Percentiles rank a stretch among this genome's conserved stretches.
phyloP scores from a whole-genome alignment of 92 coral and sea anemone genomes.

The Epizoanthus fatuus region DNA sequence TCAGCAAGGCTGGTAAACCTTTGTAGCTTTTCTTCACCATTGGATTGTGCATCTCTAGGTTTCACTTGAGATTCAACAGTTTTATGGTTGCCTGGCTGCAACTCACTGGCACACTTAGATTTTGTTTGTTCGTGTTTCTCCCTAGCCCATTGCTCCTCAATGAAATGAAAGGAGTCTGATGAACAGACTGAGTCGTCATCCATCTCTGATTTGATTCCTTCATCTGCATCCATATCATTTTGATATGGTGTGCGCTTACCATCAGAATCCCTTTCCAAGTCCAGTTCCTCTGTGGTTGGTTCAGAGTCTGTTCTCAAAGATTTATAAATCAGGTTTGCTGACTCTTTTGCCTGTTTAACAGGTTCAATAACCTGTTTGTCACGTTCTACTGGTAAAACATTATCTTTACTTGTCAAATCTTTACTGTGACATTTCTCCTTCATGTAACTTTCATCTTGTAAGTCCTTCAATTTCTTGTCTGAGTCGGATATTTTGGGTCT shows the following conservation, averaged over 20 bases:
- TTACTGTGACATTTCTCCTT: background rate
- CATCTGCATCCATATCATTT: slow-evolving; percentile 35
- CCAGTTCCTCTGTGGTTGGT: background rate
- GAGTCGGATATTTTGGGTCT: background rate
- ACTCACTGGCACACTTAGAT: background rate
- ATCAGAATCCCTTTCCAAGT: slow-evolving; percentile 8
- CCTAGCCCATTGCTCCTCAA: slow-evolving; percentile 22
- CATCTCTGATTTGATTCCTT: background rate
- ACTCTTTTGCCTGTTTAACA: background rate
- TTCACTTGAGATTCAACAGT: background rate
- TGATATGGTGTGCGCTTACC: slow-evolving; percentile 50
- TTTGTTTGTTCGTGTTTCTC: background rate
- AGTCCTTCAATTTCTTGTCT: background rate
- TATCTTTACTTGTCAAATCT: background rate
- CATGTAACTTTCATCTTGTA: background rate
- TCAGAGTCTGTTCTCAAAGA: background rate
- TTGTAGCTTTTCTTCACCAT: background rate
- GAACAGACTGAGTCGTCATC: slow-evolving; percentile 44
- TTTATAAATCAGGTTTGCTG: background rate
- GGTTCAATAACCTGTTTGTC: background rate
- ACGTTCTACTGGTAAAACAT: background rate
- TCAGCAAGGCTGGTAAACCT: too few species aligned
- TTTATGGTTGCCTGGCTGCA: background rate
- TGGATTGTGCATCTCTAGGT: background rate
- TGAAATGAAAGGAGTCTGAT: slow-evolving; percentile 46